Percentiles rank a stretch among this genome's conserved stretches.
Evolutionary conservation across 2,888 invertebrate genomes (phyloP).

Genomic region (Zaprionus bogoriensis): DNA sequence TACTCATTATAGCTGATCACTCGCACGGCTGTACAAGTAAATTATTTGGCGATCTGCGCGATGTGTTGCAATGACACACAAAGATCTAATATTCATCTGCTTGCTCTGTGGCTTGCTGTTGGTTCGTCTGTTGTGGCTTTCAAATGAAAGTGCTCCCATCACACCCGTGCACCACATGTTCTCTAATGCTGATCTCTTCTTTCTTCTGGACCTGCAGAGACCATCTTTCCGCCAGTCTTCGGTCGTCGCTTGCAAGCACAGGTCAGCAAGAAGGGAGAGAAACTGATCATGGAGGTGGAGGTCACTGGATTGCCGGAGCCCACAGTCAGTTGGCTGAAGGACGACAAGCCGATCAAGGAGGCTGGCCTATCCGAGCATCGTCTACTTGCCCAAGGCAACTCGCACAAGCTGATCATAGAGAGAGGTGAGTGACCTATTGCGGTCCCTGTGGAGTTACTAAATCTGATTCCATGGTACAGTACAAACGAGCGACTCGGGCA

Average conservation of each 20-base stretch:
- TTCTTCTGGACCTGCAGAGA: conserved; percentile 84
- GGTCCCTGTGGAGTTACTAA: not conserved
- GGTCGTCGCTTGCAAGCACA: conserved; percentile 90
- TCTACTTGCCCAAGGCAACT: conserved; percentile 87
- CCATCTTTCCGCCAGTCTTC: conserved; percentile 91
- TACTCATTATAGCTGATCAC: conserved; percentile 69
- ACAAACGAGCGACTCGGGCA: conserved; percentile 87
- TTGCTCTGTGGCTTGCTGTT: conserved; percentile 12
- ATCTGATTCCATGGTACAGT: conserved; percentile 81
- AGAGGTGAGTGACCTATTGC: conserved; percentile 84
- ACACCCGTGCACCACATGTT: conserved; percentile 5
- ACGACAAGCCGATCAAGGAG: conserved; percentile 86
- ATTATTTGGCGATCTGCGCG: conserved; percentile 53
- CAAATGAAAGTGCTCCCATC: conserved; percentile 39
- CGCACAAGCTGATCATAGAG: conserved; percentile 88
- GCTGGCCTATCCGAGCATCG: conserved; percentile 84
- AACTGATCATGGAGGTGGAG: conserved; percentile 89
- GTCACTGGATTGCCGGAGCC: conserved; percentile 91
- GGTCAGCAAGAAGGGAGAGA: conserved; percentile 88
- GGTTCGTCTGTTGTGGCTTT: conserved; percentile 31
- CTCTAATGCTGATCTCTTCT: conserved; percentile 5
- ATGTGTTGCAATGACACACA: conserved; percentile 71
- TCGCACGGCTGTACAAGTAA: conserved; percentile 63
- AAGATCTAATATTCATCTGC: conserved; percentile 35
- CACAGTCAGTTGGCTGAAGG: conserved; percentile 88